phyloP scores from a whole-genome alignment of 1,140 invertebrate species.

The Leptopilina clavipes region DNA sequence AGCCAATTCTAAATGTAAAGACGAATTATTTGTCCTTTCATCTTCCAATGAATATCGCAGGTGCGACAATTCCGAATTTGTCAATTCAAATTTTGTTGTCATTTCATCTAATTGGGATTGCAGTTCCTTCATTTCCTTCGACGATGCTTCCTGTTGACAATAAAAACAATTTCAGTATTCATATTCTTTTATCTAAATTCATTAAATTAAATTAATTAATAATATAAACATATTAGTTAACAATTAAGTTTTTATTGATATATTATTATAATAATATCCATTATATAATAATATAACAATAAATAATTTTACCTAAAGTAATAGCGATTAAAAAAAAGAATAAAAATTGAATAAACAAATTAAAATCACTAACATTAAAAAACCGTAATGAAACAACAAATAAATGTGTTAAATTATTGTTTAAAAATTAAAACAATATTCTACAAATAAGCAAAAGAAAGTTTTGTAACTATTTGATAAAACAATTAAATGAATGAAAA shows the following conservation, averaged over 20 bases:
- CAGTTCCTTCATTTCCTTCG: constrained; percentile 71
- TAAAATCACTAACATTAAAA: constrained; percentile 8
- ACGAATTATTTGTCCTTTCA: constrained; percentile 63
- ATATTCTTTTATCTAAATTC: background rate
- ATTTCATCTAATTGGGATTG: constrained; percentile 69
- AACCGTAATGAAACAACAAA: constrained; percentile 43
- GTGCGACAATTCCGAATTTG: constrained; percentile 61
- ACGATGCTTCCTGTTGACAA: constrained; percentile 65
- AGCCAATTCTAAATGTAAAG: constrained; percentile 63
- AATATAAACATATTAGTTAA: too few relatives aligned
- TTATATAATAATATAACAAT: background rate
- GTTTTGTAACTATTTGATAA: constrained; percentile 48
- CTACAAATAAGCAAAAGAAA: constrained; percentile 14
- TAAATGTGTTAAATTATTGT: too few relatives aligned
- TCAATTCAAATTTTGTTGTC: constrained; percentile 49
- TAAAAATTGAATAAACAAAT: background rate
- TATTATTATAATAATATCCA: too few relatives aligned
- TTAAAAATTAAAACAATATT: background rate
- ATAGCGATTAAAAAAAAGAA: background rate
- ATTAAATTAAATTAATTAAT: background rate
- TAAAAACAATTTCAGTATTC: constrained; percentile 37
- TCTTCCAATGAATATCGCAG: constrained; percentile 62
- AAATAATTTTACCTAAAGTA: background rate
- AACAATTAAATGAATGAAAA: constrained; percentile 50
- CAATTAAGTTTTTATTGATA: too few relatives aligned